A percentile compares a stretch with the other conserved stretches of the same genome.
Evolutionary conservation across 2,797 vertebrate species (phyloP).

Genomic region (Sardinella longiceps): DNA sequence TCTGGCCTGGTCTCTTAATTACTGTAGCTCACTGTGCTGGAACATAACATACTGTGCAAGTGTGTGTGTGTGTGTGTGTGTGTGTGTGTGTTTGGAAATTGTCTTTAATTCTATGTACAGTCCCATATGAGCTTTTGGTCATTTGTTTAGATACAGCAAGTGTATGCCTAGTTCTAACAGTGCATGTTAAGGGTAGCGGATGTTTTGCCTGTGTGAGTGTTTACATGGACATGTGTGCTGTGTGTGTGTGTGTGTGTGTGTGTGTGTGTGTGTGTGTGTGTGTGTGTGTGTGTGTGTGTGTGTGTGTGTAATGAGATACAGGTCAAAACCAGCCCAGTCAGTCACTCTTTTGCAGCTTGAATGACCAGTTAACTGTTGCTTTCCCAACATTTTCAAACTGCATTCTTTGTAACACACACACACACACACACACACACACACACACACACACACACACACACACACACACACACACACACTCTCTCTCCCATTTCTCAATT

Average conservation of each 20-base stretch:
- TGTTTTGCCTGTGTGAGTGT: not conserved
- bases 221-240: not conserved
- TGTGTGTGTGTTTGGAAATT: not conserved
- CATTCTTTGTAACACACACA: not conserved
- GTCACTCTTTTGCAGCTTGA: not conserved
- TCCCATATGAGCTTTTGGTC: too few species aligned
- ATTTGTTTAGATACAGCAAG: not conserved
- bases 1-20: slow-evolving; percentile 12
- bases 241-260: not conserved
- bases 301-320: too few species aligned
- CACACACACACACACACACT: not conserved
- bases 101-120: too few species aligned
- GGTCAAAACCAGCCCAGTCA: not conserved
- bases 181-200: not conserved
- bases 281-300: not conserved
- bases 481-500: not conserved
- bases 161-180: not conserved
- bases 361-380: not conserved
- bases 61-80: not conserved
- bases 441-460: too few species aligned
- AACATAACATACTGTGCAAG: not conserved
- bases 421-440: not conserved
- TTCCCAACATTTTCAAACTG: not conserved
- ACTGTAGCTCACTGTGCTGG: not conserved
- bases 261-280: not conserved